These are phyloP conservation scores for Temnothorax longispinosus DNA, from an alignment of 1,140 invertebrate species.

Conservation along the genomic window DNA sequence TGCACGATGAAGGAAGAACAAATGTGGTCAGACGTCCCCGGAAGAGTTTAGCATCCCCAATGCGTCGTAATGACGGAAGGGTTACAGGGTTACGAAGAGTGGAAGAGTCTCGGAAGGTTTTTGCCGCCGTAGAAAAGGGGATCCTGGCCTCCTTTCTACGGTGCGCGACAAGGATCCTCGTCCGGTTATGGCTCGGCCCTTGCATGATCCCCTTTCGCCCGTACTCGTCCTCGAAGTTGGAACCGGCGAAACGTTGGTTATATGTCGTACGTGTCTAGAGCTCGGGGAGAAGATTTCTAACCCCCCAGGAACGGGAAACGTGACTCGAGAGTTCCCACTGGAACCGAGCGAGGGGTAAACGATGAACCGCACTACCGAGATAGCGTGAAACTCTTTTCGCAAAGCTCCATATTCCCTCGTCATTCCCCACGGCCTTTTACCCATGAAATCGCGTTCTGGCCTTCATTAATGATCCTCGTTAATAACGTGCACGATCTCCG, in stretches of 20 bases:
- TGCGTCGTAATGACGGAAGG: conserved; percentile 26
- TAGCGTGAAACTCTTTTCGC: conserved; percentile 12
- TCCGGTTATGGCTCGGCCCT: conserved; percentile 29
- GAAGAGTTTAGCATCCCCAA: conserved; percentile 24
- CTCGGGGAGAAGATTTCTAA: conserved; percentile 47
- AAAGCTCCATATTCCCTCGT: not conserved
- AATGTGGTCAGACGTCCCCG: not conserved
- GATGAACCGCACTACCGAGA: conserved; percentile 23
- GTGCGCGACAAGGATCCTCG: conserved; percentile 38
- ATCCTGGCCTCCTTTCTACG: conserved; percentile 1
- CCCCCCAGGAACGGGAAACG: conserved; percentile 38
- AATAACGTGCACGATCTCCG: not conserved
- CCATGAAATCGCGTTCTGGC: not conserved
- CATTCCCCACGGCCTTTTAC: not conserved
- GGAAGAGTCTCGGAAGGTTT: conserved; percentile 28
- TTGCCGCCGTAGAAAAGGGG: not conserved
- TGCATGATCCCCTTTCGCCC: conserved; percentile 39
- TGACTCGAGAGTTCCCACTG: conserved; percentile 52
- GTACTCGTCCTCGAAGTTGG: conserved; percentile 11
- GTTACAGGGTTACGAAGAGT: conserved; percentile 39
- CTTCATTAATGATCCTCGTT: not conserved
- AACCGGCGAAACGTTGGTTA: conserved; percentile 41
- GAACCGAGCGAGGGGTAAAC: not conserved
- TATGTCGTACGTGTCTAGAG: conserved; percentile 55
- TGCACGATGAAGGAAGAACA: conserved; percentile 7